A percentile compares a stretch with the other conserved stretches of the same genome.
Conservation (phyloP, 2,888 invertebrate species). For the Xestia c-nigrum region DNA sequence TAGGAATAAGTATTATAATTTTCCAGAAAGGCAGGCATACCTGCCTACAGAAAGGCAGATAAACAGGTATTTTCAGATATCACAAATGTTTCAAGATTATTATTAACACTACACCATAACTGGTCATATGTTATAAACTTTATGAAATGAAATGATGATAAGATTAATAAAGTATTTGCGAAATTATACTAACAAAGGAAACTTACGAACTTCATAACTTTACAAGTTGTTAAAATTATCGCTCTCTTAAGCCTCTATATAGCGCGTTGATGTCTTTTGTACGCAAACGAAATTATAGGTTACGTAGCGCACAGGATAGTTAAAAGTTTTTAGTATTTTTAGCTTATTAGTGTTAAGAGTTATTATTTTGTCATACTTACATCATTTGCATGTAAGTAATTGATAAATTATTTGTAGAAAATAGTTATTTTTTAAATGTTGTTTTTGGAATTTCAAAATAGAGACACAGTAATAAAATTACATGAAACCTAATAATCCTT, state of each 20-base stretch:
- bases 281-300: conserved; percentile 18
- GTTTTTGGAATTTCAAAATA: conserved; percentile 11
- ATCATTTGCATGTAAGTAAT: not conserved
- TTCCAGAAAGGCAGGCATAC: not conserved
- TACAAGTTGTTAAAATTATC: conserved; percentile 3
- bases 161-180: not conserved
- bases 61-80: not conserved
- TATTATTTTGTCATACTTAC: not conserved
- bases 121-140: not conserved
- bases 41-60: not conserved
- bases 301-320: conserved; percentile 5
- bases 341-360: not conserved
- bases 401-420: not conserved
- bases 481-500: not conserved
- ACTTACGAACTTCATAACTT: not conserved
- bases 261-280: conserved; percentile 72
- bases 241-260: too few species aligned
- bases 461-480: not conserved
- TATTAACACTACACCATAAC: not conserved
- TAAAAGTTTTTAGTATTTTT: not conserved
- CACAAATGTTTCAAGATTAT: not conserved
- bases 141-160: not conserved
- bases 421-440: not conserved
- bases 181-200: not conserved
- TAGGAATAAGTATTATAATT: too few species aligned